Evolutionary conservation across 64 coral and sea anemone species (phyloP), one percentile per base, ranked within the genome.

Genomic region (Actinia equina): DNA sequence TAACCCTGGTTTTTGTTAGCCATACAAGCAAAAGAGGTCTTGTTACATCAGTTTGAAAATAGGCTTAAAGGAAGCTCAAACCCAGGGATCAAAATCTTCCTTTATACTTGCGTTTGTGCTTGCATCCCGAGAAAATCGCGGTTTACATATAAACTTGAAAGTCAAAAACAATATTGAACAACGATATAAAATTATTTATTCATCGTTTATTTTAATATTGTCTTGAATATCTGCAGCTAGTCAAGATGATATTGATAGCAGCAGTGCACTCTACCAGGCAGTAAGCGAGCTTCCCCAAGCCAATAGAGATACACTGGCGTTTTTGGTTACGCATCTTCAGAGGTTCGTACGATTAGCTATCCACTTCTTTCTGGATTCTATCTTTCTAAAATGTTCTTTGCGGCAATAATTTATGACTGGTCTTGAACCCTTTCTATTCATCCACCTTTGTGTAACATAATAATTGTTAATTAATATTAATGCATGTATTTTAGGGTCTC

Each of bases 231-330:
- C 65, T 83, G 2, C 65, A 91, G 88, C 71, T 70, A 95, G 92
- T 53, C 79, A 87, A 41, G 93, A 93, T 76, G 90, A 88, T 10
- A 91, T 95, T 54, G 97, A 95, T 25, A 92, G 93, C 30, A 69
- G 86, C 5, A 95, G 93, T 13, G 88, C 82, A 18, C 88, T 92
- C 10, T 99, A 95, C 77, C 97, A 99, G 80, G 97, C 93, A 1
- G 97, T 99, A 56, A 99, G 97, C 82, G 97, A 99, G 84, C 88
- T 99, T 8, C 97, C 97, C 23, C 88, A 91, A 43, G 88, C 97
- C 27, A 99, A 99, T 58, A 90, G 97, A 77, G 97, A 99, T 81
- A 99, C 97, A 2, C 82, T 99, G n/a, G 97, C 97, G 7, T 99
- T 71, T 59, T 52, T 99, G n/a, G 79, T 99, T 15, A 53, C 89